Evolutionary conservation across 1,140 invertebrate genomes (phyloP), one percentile per base, ranked within the genome.

Genomic region (Diabrotica virgifera): DNA sequence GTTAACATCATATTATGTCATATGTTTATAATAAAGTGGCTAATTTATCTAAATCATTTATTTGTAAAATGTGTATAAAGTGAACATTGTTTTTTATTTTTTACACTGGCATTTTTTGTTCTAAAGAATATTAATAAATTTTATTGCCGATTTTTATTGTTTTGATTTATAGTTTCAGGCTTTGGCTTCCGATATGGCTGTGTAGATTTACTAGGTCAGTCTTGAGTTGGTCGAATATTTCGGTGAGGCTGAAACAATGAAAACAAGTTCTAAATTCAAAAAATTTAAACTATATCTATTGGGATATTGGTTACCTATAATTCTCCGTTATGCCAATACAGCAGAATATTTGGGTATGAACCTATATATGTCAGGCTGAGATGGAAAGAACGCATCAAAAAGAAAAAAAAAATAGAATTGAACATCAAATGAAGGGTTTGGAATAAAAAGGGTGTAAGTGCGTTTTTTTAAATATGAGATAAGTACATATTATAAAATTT

Each of bases 161-260:
- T 35, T 55, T 58, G 6, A 5, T 54, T 54, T n/a, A 73, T 13
- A 73, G 65, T 52, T 65, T 69, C 9, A 73, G 52, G 46, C 64
- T 62, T 55, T 72, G 72, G 54, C 70, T 69, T 66, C 72, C 70
- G 35, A 74, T 69, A 40, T 72, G 70, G 35, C 14, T 67, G 66
- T 74, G 72, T 9, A 74, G 58, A 11, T 72, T 65, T 13, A 67
- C 58, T n/a, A 74, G 61, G 58, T 74, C 72, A 40, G 36, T 69
- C 59, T 72, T 74, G 13, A 74, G 68, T 62, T 66, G 71, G 14
- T 72, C 69, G 62, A 72, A 74, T 36, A 74, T 71, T 6, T 64
- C 66, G 5, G 67, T 64, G 52, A 74, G 67, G 56, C 73, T 74
- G 57, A 71, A 64, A 65, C 52, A 46, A 46, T 46, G n/a, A 46